Conservation (phyloP, 2,888 invertebrate species). For the Yponomeuta plumbellus region DNA sequence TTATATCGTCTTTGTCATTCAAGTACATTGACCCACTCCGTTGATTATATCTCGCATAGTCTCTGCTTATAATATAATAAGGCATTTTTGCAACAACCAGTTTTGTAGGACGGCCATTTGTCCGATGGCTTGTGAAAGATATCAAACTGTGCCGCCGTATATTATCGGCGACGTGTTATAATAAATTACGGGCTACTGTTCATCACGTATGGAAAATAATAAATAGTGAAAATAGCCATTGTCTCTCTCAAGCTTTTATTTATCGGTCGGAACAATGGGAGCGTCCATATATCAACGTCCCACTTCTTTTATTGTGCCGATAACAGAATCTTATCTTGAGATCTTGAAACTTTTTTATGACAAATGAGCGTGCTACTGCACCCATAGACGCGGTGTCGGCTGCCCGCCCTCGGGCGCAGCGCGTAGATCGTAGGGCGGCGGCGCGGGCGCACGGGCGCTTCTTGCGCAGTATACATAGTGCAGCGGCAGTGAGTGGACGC, state of each 20-base stretch:
- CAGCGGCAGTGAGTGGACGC: conserved; percentile 25
- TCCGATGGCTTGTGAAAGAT: conserved; percentile 35
- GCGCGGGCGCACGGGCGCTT: conserved; percentile 16
- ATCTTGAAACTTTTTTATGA: conserved; percentile 5
- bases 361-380: not conserved
- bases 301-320: conserved; percentile 8
- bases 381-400: not conserved
- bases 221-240: conserved; percentile 11
- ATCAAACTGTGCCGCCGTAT: conserved; percentile 32
- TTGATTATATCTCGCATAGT: conserved; percentile 37
- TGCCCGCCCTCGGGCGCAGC: conserved; percentile 7
- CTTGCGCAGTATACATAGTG: conserved; percentile 28
- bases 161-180: conserved; percentile 29
- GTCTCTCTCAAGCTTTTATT: not conserved
- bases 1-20: conserved; percentile 53
- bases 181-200: conserved; percentile 30
- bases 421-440: conserved; percentile 9
- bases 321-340: conserved; percentile 8
- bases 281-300: conserved; percentile 9
- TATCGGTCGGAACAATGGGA: conserved; percentile 6
- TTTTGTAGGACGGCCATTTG: conserved; percentile 32
- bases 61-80: conserved; percentile 23
- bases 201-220: not conserved
- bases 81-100: conserved; percentile 27
- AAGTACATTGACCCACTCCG: conserved; percentile 49